Base-by-base conservation (phyloP, 2,888 invertebrate genomes). In the Zelleria hepariella region DNA sequence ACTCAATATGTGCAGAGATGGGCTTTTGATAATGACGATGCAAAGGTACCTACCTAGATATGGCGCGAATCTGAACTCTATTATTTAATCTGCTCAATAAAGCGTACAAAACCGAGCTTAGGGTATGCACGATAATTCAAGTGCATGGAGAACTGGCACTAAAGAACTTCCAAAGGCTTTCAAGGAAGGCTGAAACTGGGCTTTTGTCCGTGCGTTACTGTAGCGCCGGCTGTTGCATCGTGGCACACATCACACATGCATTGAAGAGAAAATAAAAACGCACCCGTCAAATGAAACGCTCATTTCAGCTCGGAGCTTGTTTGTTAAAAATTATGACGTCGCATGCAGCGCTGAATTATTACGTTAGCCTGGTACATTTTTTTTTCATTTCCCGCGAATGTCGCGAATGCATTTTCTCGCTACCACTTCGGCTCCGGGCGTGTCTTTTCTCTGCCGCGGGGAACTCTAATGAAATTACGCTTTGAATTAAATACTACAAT, bases 291-390 rank as follows among this genome's bases (percentile, higher is more conserved):
- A 49, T 49, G 49, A 49, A 49, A 49, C 49, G 49, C 49, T 49
- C 49, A 66, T 65, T 64, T 62, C 61, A 65, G 61, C 57, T 52
- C 56, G 60, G 64, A 54, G n/a, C n/a, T 60, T 64, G 62, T 64
- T 65, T 62, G 64, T 64, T 63, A 57, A 59, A 61, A 67, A 42
- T 63, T 64, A 62, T 62, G 65, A 63, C 32, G 32, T 62, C 32
- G 10, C 32, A 32, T 21, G 49, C 49, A 7, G 21, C 49, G 20
- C 49, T 49, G 49, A 49, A 49, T 49, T 42, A 42, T 42, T 42
- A 42, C 32, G 32, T 42, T 10, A 5, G 32, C 32, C n/a, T n/a
- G n/a, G n/a, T n/a, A n/a, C 2, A 42, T 15, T 42, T 15, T 42
- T 42, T 42, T 42, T 42, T 42, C 32, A 10, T 15, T 15, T 32